A percentile compares a stretch with the other conserved stretches of the same genome.
These are phyloP conservation scores for Perca fluviatilis DNA, from an alignment of 2,113 vertebrate genomes.

Conservation along the genomic window DNA sequence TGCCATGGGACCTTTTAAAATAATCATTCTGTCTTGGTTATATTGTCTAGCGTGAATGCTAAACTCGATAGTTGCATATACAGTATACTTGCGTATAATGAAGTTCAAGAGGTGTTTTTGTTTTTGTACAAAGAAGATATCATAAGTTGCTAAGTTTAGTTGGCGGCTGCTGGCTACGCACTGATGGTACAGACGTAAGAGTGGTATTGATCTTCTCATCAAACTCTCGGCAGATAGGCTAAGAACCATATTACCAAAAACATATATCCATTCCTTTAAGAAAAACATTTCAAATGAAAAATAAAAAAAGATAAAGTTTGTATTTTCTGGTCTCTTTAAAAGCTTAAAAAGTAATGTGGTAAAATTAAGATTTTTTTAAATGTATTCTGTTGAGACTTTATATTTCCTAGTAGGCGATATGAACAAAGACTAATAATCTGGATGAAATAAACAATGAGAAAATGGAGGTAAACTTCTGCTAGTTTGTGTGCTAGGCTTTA, in stretches of 20 bases:
- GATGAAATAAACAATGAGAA: background rate
- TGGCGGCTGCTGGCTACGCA: background rate
- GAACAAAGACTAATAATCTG: background rate
- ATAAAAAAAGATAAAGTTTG: background rate
- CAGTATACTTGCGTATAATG: background rate
- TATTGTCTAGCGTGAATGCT: background rate
- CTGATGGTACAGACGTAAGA: background rate
- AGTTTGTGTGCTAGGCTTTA: background rate
- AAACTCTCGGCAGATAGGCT: background rate
- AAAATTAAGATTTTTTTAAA: background rate
- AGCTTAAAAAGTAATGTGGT: background rate
- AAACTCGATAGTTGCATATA: background rate
- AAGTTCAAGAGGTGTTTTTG: background rate
- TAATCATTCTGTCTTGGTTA: background rate
- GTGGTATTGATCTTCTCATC: background rate
- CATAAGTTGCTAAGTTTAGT: too few relatives aligned
- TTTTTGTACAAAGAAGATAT: too few relatives aligned
- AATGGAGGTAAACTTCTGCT: background rate
- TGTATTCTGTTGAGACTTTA: background rate
- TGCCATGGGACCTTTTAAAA: too few relatives aligned
- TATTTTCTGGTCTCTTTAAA: background rate
- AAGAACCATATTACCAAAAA: background rate
- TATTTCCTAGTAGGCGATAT: background rate
- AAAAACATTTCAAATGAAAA: background rate
- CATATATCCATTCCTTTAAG: background rate